A percentile compares a stretch with the other conserved stretches of the same genome.
Evolutionary conservation across 2,113 vertebrate genomes (phyloP).

Genomic region (Misgurnus anguillicaudatus): DNA sequence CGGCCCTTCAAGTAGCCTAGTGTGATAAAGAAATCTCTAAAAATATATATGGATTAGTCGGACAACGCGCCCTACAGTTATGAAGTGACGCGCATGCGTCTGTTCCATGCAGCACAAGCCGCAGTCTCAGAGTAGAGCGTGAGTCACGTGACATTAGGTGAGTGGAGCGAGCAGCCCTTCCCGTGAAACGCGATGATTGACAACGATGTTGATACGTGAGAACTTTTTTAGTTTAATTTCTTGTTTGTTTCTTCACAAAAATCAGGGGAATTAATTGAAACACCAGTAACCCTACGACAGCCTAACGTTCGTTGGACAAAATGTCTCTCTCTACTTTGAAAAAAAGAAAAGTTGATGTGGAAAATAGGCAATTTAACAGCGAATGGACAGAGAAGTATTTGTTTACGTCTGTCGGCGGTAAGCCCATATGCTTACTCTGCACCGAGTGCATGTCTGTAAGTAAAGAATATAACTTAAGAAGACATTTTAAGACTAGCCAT

Average conservation of each 20-base stretch:
- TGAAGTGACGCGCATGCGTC: neutral
- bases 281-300: neutral
- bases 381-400: neutral
- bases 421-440: neutral
- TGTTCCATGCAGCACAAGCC: neutral
- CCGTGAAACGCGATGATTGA: neutral
- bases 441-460: neutral
- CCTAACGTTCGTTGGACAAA: neutral
- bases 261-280: neutral
- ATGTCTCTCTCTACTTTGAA: neutral
- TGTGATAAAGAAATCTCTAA: neutral
- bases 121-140: neutral
- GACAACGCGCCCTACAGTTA: neutral
- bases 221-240: neutral
- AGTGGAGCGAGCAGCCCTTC: neutral
- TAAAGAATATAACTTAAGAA: constrained; percentile 4
- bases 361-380: neutral
- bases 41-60: neutral
- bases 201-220: neutral
- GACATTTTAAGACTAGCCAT: neutral
- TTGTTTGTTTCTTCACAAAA: neutral
- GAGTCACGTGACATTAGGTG: neutral
- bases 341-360: neutral
- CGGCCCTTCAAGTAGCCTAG: neutral
- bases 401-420: neutral